Evolutionary conservation across 1,140 invertebrate genomes (phyloP), one percentile per base, ranked within the genome.

Genomic region (Anoplophora glabripennis): DNA sequence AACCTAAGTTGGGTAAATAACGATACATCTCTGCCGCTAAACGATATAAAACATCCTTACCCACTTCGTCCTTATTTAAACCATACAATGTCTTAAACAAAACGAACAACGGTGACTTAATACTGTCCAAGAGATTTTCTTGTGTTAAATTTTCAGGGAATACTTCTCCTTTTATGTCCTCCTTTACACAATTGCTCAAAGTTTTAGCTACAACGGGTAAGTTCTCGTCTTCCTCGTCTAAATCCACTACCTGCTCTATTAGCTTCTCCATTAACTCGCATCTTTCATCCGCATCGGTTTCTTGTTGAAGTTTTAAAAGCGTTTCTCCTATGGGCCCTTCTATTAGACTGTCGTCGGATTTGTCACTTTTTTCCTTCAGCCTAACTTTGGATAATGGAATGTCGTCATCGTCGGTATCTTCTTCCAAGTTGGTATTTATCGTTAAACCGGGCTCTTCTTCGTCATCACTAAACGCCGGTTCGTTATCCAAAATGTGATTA

Each of bases 321-420:
- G 62, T 45, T 7, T 71, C 67, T 3, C 69, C 66, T 9, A 68
- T 10, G 1, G 59, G 59, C 2, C 66, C 69, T 18, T 79, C 79
- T 42, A 79, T 72, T 47, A 75, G 68, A 47, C 64, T 61, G 14
- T 72, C 72, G 17, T 72, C 54, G 59, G 75, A 63, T 62, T 81
- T 72, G 75, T 84, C 75, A 68, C 53, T 60, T 59, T 72, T 71
- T 49, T 64, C 65, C 81, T 73, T 74, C 79, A 72, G 45, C 11
- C 57, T 45, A 15, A 88, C 83, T 73, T 86, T 86, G 52, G 88
- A 86, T 34, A 91, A 73, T 35, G 89, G 89, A 56, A 92, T 81
- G 72, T 94, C 91, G 68, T 94, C 92, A 72, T 94, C 91, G 70
- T 95, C 92, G 21, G 93, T 92, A 60, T 89, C 88, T 64, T 89